phyloP scores from a whole-genome alignment of 2,888 invertebrate species.

The Netelia melanura region DNA sequence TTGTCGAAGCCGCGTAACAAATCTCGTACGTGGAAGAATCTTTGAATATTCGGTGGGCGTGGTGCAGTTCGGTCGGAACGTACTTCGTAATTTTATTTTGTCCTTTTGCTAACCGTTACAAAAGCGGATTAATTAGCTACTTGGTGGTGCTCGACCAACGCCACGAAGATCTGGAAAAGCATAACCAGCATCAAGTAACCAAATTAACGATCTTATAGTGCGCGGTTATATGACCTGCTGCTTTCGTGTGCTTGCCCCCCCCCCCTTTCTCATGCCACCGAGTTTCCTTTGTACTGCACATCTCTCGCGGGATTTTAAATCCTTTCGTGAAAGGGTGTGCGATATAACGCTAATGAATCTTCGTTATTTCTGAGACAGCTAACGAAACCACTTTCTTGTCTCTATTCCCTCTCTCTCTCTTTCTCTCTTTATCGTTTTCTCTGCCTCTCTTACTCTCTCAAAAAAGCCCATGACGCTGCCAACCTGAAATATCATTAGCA shows the following conservation, averaged over 20 bases:
- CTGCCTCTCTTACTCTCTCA: not conserved
- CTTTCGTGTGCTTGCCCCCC: constrained; percentile 17
- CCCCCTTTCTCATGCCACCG: not conserved
- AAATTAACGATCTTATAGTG: constrained; percentile 73
- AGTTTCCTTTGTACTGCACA: constrained; percentile 18
- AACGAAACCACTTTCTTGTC: constrained; percentile 35
- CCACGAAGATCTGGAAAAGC: constrained; percentile 2
- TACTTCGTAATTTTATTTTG: constrained; percentile 72
- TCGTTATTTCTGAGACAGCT: constrained; percentile 60
- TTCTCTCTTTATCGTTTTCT: constrained; percentile 1
- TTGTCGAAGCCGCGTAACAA: no score
- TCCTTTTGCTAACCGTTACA: constrained; percentile 74
- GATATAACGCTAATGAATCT: constrained; percentile 69
- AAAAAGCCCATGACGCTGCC: not conserved
- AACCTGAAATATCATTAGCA: constrained; percentile 13
- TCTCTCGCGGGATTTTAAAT: constrained; percentile 28
- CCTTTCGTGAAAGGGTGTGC: constrained; percentile 44
- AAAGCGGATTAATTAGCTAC: constrained; percentile 80
- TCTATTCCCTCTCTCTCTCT: constrained; percentile 8
- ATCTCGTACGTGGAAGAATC: no score
- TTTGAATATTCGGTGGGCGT: no score
- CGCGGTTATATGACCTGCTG: constrained; percentile 50
- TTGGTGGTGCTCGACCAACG: constrained; percentile 60
- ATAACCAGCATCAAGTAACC: constrained; percentile 56
- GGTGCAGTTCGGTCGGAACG: no score